These are phyloP conservation scores for Regulus satrapa DNA, from an alignment of 2,113 vertebrate genomes.

Conservation along the genomic window DNA sequence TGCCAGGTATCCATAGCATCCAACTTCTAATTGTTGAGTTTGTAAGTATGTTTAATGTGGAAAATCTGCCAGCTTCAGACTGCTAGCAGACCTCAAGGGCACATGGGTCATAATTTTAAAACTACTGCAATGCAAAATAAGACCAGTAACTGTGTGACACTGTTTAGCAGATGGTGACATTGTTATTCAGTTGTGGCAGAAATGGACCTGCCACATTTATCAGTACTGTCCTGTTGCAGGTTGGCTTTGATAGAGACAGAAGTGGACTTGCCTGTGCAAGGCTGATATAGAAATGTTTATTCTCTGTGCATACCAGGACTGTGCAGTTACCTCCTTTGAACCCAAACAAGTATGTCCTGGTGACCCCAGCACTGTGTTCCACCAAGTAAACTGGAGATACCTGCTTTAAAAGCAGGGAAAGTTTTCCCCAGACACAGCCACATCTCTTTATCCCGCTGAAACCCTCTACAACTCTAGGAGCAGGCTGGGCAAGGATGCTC, in stretches of 20 bases:
- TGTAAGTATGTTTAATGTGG: background rate
- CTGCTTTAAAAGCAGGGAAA: background rate
- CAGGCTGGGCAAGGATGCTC: background rate
- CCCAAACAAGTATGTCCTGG: background rate
- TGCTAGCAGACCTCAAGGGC: background rate
- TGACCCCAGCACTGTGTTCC: background rate
- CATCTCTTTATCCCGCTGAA: background rate
- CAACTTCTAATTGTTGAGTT: background rate
- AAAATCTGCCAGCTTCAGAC: background rate
- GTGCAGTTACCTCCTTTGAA: background rate
- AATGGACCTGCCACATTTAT: background rate
- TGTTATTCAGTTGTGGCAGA: background rate
- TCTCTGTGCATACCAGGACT: background rate
- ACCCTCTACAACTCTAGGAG: background rate
- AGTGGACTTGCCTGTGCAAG: background rate
- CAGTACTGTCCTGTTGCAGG: background rate
- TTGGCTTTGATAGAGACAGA: background rate
- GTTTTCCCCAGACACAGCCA: background rate
- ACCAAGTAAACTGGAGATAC: background rate
- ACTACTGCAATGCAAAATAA: background rate
- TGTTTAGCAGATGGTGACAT: background rate
- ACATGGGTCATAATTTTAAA: background rate
- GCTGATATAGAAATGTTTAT: background rate
- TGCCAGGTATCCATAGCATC: background rate
- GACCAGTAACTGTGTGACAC: background rate